phyloP scores from a whole-genome alignment of 1,140 invertebrate species.

The Drosophila watanabei region DNA sequence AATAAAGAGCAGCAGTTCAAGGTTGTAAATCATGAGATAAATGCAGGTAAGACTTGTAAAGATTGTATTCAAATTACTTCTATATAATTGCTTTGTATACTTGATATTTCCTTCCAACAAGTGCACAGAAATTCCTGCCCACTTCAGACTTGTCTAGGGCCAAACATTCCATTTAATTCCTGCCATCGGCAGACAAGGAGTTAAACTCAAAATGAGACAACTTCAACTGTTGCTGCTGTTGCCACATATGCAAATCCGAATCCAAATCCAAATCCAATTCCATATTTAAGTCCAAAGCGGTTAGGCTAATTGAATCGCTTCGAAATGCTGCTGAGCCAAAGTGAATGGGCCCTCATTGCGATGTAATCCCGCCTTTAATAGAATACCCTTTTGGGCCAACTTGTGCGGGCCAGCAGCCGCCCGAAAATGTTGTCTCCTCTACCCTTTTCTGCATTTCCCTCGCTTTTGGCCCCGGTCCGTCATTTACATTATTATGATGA shows the following conservation, averaged over 20 bases:
- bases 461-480: slow-evolving; percentile 52
- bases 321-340: slow-evolving; percentile 29
- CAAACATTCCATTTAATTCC: background rate
- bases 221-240: slow-evolving; percentile 41
- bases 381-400: slow-evolving; percentile 49
- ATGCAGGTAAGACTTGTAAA: too few species aligned
- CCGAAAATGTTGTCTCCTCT: slow-evolving; percentile 48
- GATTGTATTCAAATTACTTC: background rate
- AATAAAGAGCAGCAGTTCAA: too few species aligned
- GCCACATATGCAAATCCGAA: slow-evolving; percentile 10
- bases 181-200: slow-evolving; percentile 1
- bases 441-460: slow-evolving; percentile 24
- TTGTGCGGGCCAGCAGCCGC: slow-evolving; percentile 18
- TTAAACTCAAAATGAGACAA: background rate
- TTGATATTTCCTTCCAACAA: background rate
- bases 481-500: slow-evolving; percentile 84
- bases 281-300: slow-evolving; percentile 20
- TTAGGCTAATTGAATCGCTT: slow-evolving; percentile 49
- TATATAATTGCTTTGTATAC: background rate
- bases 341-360: slow-evolving; percentile 44
- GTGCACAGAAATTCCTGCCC: background rate
- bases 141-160: background rate
- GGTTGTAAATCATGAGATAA: too few species aligned
- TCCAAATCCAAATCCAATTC: slow-evolving; percentile 13
- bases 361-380: slow-evolving; percentile 46